Percentiles rank a stretch among this genome's conserved stretches.
Conservation (phyloP, 2,797 vertebrate genomes). For the Rhinatrema bivittatum region DNA sequence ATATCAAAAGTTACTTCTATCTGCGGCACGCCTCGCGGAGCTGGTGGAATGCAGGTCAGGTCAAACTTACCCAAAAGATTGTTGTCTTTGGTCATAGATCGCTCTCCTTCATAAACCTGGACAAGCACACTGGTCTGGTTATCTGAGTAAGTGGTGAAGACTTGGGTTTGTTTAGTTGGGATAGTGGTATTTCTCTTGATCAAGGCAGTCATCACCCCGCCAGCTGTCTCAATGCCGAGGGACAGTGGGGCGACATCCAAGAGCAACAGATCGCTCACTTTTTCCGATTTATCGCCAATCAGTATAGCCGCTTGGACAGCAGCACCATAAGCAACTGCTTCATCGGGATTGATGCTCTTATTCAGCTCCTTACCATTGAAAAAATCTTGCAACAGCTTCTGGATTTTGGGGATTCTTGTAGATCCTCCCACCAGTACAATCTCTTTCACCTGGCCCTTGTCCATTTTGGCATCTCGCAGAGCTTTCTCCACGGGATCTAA, state of each 20-base stretch:
- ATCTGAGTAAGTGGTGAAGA: constrained; percentile 87
- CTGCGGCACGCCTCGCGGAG: constrained; percentile 77
- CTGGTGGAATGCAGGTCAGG: constrained; percentile 75
- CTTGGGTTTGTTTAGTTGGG: constrained; percentile 85
- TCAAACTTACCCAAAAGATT: constrained; percentile 87
- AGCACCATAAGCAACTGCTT: constrained; percentile 83
- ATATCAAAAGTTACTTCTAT: constrained; percentile 88
- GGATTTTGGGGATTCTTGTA: constrained; percentile 87
- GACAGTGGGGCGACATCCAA: constrained; percentile 82
- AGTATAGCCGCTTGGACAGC: constrained; percentile 86
- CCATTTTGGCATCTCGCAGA: constrained; percentile 78
- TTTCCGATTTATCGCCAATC: constrained; percentile 86
- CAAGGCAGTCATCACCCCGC: constrained; percentile 82
- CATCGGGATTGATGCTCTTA: constrained; percentile 89
- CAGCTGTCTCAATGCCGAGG: constrained; percentile 81
- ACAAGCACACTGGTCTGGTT: constrained; percentile 84
- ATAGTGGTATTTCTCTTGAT: constrained; percentile 92
- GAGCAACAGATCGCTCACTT: constrained; percentile 82
- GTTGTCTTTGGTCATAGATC: constrained; percentile 91
- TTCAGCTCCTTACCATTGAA: constrained; percentile 87
- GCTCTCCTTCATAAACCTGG: constrained; percentile 85
- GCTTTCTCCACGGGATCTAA: constrained; percentile 84
- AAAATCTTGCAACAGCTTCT: constrained; percentile 84
- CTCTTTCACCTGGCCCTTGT: constrained; percentile 80
- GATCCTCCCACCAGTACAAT: constrained; percentile 84